A percentile compares a stretch with the other conserved stretches of the same genome.
Conservation (phyloP, 1,140 invertebrate genomes). For the Himalopsyche phryganea region DNA sequence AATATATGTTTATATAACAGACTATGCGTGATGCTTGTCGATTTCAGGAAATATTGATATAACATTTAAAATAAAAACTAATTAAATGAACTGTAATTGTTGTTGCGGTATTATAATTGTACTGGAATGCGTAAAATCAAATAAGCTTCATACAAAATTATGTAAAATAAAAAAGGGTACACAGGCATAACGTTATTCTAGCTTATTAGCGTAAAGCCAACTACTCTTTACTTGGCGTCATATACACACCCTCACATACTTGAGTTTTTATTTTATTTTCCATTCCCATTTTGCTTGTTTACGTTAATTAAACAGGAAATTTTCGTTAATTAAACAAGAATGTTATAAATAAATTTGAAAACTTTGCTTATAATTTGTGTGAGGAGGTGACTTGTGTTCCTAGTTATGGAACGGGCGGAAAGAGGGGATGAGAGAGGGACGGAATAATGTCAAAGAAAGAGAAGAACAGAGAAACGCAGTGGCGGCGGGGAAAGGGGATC, state of each 20-base stretch:
- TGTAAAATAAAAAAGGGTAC: no score
- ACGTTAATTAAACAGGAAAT: conserved; percentile 33
- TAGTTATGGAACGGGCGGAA: background rate
- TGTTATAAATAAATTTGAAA: conserved; percentile 36
- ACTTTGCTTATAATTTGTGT: conserved; percentile 34
- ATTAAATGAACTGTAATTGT: no score
- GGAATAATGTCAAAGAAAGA: background rate
- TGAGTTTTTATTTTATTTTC: conserved; percentile 14
- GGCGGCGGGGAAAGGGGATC: conserved; percentile 15
- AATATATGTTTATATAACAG: no score
- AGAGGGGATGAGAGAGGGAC: background rate
- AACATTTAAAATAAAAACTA: no score
- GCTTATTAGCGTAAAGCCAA: no score
- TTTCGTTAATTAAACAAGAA: conserved; percentile 35
- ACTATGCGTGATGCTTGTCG: no score
- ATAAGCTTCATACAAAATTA: no score
- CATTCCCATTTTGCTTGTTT: conserved; percentile 19
- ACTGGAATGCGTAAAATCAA: no score
- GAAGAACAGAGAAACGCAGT: background rate
- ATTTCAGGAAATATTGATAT: no score
- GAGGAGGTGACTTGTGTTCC: conserved; percentile 15
- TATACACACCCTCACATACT: background rate
- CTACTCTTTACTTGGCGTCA: no score
- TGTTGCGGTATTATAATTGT: no score
- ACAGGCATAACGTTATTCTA: no score